Conservation (phyloP, 2,113 vertebrate species). For the Marcusenius ussheri region DNA sequence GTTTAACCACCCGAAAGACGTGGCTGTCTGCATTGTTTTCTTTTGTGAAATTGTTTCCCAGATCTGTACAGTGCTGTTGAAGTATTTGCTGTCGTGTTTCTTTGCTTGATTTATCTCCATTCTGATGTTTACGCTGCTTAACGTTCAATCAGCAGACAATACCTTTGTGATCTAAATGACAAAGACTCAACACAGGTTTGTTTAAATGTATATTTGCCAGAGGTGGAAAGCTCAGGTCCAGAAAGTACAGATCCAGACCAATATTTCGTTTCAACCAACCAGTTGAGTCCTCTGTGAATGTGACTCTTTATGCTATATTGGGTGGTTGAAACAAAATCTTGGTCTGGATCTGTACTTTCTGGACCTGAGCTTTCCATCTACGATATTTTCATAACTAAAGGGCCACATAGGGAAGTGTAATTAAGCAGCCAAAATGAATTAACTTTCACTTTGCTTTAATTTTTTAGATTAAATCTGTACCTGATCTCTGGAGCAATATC, state of each 20-base stretch:
- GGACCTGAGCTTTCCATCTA: background rate
- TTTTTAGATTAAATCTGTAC: slow-evolving; percentile 80
- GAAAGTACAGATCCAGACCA: background rate
- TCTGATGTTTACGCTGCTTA: slow-evolving; percentile 44
- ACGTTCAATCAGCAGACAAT: slow-evolving; percentile 38
- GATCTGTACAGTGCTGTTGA: slow-evolving; percentile 61
- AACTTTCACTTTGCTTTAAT: slow-evolving; percentile 90
- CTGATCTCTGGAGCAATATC: slow-evolving; percentile 99
- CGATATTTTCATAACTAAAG: slow-evolving; percentile 22
- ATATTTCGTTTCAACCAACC: background rate
- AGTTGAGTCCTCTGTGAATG: background rate
- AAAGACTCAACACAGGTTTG: slow-evolving; percentile 27
- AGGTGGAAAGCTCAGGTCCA: background rate
- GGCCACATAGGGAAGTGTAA: slow-evolving; percentile 47
- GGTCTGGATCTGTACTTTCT: background rate
- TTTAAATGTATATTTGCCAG: background rate
- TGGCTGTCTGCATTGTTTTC: slow-evolving; percentile 47
- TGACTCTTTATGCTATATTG: background rate
- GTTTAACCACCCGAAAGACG: slow-evolving; percentile 66
- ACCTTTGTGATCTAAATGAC: slow-evolving; percentile 35
- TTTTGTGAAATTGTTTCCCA: slow-evolving; percentile 72
- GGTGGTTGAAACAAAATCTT: background rate
- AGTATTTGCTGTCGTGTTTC: slow-evolving; percentile 32
- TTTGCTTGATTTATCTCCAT: slow-evolving; percentile 40
- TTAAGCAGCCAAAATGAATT: slow-evolving; percentile 87